Percentiles rank a stretch among this genome's conserved stretches.
phyloP scores from a whole-genome alignment of 2,113 vertebrate genomes.

The Oncorhynchus keta region DNA sequence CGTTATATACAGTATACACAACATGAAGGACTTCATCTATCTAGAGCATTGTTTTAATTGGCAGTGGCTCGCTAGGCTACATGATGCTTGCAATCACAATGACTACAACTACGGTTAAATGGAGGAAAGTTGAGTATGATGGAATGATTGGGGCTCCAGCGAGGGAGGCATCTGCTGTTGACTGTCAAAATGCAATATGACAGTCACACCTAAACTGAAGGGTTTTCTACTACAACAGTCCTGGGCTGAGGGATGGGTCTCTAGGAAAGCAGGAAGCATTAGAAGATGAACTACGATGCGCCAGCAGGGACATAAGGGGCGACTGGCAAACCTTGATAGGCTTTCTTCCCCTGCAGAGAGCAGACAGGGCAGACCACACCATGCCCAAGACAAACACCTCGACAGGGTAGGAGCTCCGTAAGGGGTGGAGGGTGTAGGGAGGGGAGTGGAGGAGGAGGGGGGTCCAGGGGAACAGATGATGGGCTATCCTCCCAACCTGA shows the following conservation, averaged over 20 bases:
- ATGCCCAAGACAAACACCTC: slow-evolving; percentile 83
- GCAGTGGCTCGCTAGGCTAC: neutral
- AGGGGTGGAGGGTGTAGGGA: slow-evolving; percentile 81
- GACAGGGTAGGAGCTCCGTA: slow-evolving; percentile 83
- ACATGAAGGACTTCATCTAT: neutral
- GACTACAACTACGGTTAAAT: neutral
- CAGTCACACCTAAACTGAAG: neutral
- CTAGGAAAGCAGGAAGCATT: slow-evolving; percentile 57
- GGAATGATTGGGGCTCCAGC: neutral
- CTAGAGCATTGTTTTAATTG: neutral
- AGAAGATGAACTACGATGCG: slow-evolving; percentile 33
- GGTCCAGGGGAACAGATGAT: slow-evolving; percentile 77
- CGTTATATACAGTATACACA: neutral
- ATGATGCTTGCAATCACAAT: neutral
- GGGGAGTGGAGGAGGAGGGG: slow-evolving; percentile 78
- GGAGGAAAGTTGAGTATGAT: neutral
- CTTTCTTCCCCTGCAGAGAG: slow-evolving; percentile 83
- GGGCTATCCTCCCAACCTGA: slow-evolving; percentile 84
- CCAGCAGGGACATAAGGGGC: slow-evolving; percentile 37
- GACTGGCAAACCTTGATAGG: slow-evolving; percentile 85
- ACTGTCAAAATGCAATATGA: neutral
- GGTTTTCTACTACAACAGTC: neutral
- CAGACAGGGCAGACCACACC: slow-evolving; percentile 80
- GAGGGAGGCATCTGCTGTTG: neutral
- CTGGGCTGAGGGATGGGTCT: neutral